Base-by-base conservation (phyloP, 2,113 vertebrate genomes). In the Phoxinus phoxinus region DNA sequence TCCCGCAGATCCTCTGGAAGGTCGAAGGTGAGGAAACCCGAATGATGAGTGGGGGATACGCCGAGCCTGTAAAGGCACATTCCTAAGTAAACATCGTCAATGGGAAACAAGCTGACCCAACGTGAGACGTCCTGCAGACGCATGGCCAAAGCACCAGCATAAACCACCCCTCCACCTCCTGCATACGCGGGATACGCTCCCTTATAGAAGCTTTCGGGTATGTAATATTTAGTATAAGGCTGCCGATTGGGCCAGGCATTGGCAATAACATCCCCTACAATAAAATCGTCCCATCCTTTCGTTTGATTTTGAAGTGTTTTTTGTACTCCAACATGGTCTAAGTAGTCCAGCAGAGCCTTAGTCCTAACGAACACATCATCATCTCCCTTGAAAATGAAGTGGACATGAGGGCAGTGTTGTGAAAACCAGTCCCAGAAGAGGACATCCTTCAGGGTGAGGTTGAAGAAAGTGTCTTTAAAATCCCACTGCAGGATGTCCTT, bases 361-460 rank as follows among this genome's bases (percentile, higher is more conserved):
- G 94, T 95, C 78, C 94, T 92, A 6, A 96, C 92, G 12, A 96
- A 95, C 32, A 96, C 94, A 44, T 96, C 95, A 53, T 96, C 95
- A 0, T 95, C 95, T 6, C 95, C 95, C 83, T 96, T 95, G 88
- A 96, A 96, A 75, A 96, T 48, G 58, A 93, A 96, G 1, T 84
- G 79, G 0, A 91, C 93, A 0, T 69, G 87, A 17, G 93, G 91
- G 85, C 95, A 96, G 88, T 89, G 88, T 4, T 83, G n/a, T 35
- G 89, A 59, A 19, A 96, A 53, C 95, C 95, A 96, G 0, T 78
- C 80, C 93, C 94, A 95, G 79, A 96, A 95, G 21, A 96, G 86
- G n/a, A 96, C 44, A 71, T 96, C 95, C 88, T 96, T 96, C 7
- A 96, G 86, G 6, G 95, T 96, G 72, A 96, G 90, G 90, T 96